Evolutionary conservation across 2,888 invertebrate genomes (phyloP), one percentile per base, ranked within the genome.

Genomic region (Hirtodrosophila histrioides): DNA sequence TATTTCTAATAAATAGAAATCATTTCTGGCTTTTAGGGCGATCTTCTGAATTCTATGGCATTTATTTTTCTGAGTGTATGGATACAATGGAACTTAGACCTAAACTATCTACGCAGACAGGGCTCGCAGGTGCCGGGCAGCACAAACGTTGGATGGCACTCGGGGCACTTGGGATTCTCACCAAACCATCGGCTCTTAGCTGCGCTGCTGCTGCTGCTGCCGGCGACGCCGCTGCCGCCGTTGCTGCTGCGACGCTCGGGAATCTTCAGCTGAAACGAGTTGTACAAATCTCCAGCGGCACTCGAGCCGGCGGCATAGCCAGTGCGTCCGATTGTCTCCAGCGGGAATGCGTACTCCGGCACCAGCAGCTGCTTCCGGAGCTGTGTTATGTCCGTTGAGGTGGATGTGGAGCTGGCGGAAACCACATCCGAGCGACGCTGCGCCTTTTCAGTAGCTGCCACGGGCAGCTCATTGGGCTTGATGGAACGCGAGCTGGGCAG

Each of bases 91-190:
- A 84, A 65, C 65, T 61, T 56, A 62, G 29, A 41, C 11, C 11
- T 36, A 40, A 45, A 76, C 82, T 90, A 91, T 77, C 93, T 91
- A 24, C 94, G 93, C 45, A 94, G 92, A 75, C 94, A 95, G 3
- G 94, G 94, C 79, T 94, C 93, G 79, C 94, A 95, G 10, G 93
- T 93, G n/a, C 94, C 94, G 0, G 94, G 94, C 48, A 91, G 91
- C 11, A 94, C 89, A 83, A 94, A 94, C 1, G 93, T 93, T 0
- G 94, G 94, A 88, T 94, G 94, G 81, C 94, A 94, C 71, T 94
- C 93, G 0, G 94, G 94, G 62, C 94, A 94, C 44, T 92, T 91
- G 0, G 93, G 93, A 84, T 94, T 94, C 86, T 94, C 94, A 7
- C 94, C 94, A 73, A 92, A 94, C 90, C 92, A 92, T 70, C 85